Percentiles rank a stretch among this genome's conserved stretches.
Conservation (phyloP, 2,113 vertebrate species). For the Pleuronectes platessa region DNA sequence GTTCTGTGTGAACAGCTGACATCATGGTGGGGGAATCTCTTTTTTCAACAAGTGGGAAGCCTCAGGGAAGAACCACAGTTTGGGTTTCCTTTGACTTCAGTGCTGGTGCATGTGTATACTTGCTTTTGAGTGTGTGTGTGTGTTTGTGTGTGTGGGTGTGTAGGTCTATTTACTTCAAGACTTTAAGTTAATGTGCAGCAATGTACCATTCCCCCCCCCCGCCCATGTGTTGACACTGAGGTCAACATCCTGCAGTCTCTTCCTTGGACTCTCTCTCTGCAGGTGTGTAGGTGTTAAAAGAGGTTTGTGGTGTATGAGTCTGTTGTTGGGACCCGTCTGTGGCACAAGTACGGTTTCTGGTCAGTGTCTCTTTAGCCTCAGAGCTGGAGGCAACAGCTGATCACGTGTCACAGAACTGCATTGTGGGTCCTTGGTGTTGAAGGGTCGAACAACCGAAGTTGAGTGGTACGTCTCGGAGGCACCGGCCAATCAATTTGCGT, state of each 20-base stretch:
- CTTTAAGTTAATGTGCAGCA: no score
- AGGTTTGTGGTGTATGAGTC: background rate
- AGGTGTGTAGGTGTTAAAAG: background rate
- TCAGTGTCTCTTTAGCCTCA: background rate
- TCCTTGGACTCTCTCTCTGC: background rate
- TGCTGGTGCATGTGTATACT: constrained; percentile 28
- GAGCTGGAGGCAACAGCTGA: no score
- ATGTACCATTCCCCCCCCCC: no score
- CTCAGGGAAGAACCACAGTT: constrained; percentile 31
- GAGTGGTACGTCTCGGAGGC: no score
- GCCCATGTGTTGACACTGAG: background rate
- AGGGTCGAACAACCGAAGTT: no score
- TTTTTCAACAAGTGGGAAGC: constrained; percentile 41
- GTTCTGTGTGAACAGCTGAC: constrained; percentile 33
- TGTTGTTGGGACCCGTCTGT: background rate
- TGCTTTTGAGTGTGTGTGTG: constrained; percentile 1
- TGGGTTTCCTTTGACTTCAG: constrained; percentile 46
- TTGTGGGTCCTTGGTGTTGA: no score
- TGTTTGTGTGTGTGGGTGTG: background rate
- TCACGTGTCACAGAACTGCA: no score
- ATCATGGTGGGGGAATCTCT: constrained; percentile 56
- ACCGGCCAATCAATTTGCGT: no score
- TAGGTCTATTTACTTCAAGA: background rate
- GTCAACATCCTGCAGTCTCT: background rate
- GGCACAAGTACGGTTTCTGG: background rate